These are phyloP conservation scores for Narcine bancroftii DNA, from an alignment of 2,113 vertebrate species.

Conservation along the genomic window DNA sequence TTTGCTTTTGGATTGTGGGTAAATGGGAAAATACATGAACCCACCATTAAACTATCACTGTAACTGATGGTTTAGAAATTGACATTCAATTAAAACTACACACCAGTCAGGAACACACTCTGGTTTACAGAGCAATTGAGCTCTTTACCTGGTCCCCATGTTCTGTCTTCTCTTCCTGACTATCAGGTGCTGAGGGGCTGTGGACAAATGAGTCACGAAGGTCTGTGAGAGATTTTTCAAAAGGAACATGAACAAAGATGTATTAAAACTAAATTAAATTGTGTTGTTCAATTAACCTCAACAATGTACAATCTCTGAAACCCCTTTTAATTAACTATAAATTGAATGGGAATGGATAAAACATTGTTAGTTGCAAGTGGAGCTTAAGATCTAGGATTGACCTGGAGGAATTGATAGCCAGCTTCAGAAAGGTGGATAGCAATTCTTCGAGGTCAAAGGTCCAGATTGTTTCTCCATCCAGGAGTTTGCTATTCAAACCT, in stretches of 20 bases:
- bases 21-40: too few species aligned
- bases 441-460: background rate
- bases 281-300: background rate
- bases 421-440: background rate
- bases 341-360: background rate
- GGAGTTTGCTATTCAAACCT: background rate
- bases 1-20: too few species aligned
- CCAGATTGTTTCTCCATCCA: background rate
- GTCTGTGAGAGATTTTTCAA: constrained; percentile 32
- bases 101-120: background rate
- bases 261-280: background rate
- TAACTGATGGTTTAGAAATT: too few species aligned
- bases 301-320: background rate
- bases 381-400: too few species aligned
- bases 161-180: constrained; percentile 24
- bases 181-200: constrained; percentile 14
- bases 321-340: background rate
- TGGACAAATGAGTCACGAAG: background rate
- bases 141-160: constrained; percentile 27
- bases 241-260: constrained; percentile 25
- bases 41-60: too few species aligned
- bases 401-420: too few species aligned
- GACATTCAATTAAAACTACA: too few species aligned
- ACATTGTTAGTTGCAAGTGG: background rate
- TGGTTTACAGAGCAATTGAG: background rate